Conservation (phyloP, 2,113 vertebrate species). For the Datnioides undecimradiatus region DNA sequence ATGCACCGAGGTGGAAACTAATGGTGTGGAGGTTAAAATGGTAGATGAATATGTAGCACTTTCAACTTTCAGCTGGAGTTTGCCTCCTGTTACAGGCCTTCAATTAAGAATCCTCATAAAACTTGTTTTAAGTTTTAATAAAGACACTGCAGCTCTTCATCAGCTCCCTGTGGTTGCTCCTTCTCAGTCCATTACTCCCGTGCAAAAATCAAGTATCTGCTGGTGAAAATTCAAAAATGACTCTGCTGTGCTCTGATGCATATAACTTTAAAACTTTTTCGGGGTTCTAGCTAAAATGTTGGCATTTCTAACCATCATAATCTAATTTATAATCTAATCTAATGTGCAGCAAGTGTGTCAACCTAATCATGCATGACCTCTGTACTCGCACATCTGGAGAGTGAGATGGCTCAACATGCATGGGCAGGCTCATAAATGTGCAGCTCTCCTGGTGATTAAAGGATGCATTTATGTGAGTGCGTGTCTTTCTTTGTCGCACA, state of each 20-base stretch:
- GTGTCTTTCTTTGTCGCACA: not conserved
- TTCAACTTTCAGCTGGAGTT: not conserved
- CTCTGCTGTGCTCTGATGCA: no score
- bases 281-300: no score
- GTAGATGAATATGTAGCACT: not conserved
- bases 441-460: conserved; percentile 7
- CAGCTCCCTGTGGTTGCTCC: not conserved
- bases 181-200: not conserved
- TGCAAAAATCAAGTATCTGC: not conserved
- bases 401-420: conserved; percentile 4
- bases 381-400: no score
- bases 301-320: no score
- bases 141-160: not conserved
- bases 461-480: not conserved
- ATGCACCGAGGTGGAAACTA: not conserved
- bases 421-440: conserved; percentile 31
- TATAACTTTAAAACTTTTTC: no score
- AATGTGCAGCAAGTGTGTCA: no score
- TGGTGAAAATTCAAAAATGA: not conserved
- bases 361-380: no score
- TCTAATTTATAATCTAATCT: no score
- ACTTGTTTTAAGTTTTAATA: no score
- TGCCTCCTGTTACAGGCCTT: not conserved
- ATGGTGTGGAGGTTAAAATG: not conserved
- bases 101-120: not conserved